Percentiles rank a stretch among this genome's conserved stretches.
phyloP scores from a whole-genome alignment of 2,113 vertebrate species.

The Rutilus rutilus region DNA sequence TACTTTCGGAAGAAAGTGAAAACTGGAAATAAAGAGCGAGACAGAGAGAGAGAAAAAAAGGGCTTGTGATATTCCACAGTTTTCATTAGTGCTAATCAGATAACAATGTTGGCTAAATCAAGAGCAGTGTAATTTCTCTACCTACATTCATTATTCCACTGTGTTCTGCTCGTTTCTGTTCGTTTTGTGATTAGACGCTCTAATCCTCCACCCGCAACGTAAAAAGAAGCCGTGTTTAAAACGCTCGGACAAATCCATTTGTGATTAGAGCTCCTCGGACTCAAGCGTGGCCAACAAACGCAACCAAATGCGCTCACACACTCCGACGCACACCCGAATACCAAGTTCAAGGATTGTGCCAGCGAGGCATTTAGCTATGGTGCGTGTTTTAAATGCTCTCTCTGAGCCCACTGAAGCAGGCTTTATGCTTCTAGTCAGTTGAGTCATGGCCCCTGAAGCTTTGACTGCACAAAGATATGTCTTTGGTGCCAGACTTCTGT shows the following conservation, averaged over 20 bases:
- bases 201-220: slow-evolving; percentile 46
- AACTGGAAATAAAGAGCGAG: background rate
- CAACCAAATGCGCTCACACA: slow-evolving; percentile 21
- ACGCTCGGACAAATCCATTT: slow-evolving; percentile 32
- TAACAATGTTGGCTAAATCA: slow-evolving; percentile 47
- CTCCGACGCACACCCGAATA: slow-evolving; percentile 28
- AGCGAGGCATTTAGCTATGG: slow-evolving; percentile 17
- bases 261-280: slow-evolving; percentile 41
- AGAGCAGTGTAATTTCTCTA: slow-evolving; percentile 13
- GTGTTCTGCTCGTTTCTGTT: slow-evolving; percentile 41
- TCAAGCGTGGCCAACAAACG: slow-evolving; percentile 21
- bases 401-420: slow-evolving; percentile 23
- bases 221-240: slow-evolving; percentile 44
- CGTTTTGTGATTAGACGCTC: slow-evolving; percentile 43
- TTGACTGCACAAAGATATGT: background rate
- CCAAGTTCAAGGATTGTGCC: slow-evolving; percentile 40
- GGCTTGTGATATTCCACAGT: background rate
- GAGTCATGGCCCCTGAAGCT: slow-evolving; percentile 25
- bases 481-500: background rate
- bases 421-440: slow-evolving; percentile 20
- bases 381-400: slow-evolving; percentile 32
- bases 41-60: background rate
- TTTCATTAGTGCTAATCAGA: slow-evolving; percentile 27
- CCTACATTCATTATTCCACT: slow-evolving; percentile 48
- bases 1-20: background rate